These are phyloP conservation scores for Sesamia nonagrioides DNA, from an alignment of 1,140 invertebrate genomes.

Conservation along the genomic window DNA sequence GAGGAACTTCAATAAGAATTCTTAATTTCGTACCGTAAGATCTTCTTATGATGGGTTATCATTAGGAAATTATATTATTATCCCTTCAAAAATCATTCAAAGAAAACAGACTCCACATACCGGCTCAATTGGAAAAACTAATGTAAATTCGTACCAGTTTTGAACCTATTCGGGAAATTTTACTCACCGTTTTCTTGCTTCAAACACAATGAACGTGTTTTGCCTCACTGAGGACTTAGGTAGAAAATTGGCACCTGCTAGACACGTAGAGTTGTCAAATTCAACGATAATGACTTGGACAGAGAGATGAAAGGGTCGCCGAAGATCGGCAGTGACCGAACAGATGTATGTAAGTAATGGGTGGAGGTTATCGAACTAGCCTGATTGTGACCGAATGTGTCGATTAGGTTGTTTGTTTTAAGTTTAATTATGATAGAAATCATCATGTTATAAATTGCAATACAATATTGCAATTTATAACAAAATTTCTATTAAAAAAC, in stretches of 20 bases:
- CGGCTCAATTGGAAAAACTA: neutral
- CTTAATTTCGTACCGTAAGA: neutral
- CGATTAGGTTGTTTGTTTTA: conserved; percentile 18
- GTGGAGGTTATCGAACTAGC: conserved; percentile 68
- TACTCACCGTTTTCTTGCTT: conserved; percentile 18
- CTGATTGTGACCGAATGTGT: neutral
- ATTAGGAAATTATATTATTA: neutral
- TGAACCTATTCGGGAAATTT: conserved; percentile 27
- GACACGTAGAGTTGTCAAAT: conserved; percentile 18
- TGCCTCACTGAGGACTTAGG: conserved; percentile 43
- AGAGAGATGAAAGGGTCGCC: conserved; percentile 73
- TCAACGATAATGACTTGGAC: conserved; percentile 49
- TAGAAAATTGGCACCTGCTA: conserved; percentile 21
- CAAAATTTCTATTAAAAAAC: no score
- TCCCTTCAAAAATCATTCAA: neutral
- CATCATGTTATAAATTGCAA: neutral
- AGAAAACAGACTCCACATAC: neutral
- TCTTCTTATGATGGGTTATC: neutral
- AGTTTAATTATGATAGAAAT: conserved; percentile 12
- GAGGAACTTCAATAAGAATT: neutral
- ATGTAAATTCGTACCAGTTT: conserved; percentile 18
- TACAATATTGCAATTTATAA: neutral
- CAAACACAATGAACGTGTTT: conserved; percentile 28
- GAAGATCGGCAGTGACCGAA: conserved; percentile 61
- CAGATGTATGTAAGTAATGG: conserved; percentile 60